phyloP scores from a whole-genome alignment of 2,797 vertebrate genomes.

The Calcarius lapponicus region DNA sequence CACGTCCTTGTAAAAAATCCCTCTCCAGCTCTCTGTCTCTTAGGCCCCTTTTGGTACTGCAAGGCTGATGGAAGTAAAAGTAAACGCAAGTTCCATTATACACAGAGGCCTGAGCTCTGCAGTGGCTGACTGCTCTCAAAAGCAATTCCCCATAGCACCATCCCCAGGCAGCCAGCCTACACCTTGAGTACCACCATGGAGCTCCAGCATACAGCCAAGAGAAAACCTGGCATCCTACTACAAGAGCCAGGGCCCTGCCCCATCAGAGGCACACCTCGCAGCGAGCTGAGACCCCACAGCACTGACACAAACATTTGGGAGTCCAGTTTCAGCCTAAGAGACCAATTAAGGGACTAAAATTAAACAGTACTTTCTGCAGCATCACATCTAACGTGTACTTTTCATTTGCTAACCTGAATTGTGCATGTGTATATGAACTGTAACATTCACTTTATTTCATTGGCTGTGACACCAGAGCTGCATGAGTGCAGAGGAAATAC shows the following conservation, averaged over 20 bases:
- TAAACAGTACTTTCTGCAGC: background rate
- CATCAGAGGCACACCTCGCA: background rate
- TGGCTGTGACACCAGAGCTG: background rate
- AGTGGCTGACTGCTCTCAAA: background rate
- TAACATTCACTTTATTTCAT: background rate
- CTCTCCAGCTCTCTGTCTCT: background rate
- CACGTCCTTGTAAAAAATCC: background rate
- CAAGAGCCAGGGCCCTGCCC: background rate
- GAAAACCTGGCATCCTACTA: fast-evolving
- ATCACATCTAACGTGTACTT: background rate
- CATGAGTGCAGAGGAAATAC: background rate
- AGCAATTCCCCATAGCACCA: background rate
- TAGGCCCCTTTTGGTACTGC: background rate
- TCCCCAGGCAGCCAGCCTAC: background rate
- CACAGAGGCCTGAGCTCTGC: background rate
- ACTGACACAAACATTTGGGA: background rate
- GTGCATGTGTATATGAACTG: fast-evolving
- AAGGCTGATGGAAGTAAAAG: background rate
- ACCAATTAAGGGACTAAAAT: background rate
- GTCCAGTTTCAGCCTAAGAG: background rate
- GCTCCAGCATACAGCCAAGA: background rate
- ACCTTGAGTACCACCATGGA: background rate
- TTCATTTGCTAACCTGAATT: background rate
- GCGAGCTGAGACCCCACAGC: background rate
- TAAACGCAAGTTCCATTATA: background rate